Evolutionary conservation across 2,888 invertebrate genomes (phyloP).

Genomic region (Colostygia pectinataria): DNA sequence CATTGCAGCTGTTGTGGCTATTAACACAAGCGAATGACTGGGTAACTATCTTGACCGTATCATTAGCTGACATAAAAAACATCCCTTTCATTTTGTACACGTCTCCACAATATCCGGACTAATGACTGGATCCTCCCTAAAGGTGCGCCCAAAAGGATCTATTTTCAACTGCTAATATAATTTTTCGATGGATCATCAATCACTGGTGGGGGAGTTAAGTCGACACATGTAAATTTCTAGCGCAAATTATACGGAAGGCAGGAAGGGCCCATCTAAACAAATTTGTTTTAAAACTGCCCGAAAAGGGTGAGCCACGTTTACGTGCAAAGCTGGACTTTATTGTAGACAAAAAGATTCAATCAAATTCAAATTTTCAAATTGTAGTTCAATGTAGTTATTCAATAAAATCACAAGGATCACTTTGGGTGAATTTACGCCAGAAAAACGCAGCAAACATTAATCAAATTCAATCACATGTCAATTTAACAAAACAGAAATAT

Average conservation of each 20-base stretch:
- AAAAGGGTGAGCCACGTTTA: conserved; percentile 25
- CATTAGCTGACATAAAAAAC: not conserved
- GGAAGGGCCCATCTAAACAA: conserved; percentile 33
- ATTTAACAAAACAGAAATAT: too few relatives aligned
- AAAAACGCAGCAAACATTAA: too few relatives aligned
- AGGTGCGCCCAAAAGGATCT: conserved; percentile 27
- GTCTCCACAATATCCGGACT: conserved; percentile 12
- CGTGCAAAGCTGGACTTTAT: conserved; percentile 6
- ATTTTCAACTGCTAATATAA: conserved; percentile 55
- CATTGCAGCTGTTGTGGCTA: too few relatives aligned
- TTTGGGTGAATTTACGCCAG: too few relatives aligned
- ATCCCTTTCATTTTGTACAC: not conserved
- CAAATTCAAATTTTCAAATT: too few relatives aligned
- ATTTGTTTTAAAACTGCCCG: conserved; percentile 40
- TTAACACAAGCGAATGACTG: too few relatives aligned
- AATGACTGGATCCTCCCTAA: conserved; percentile 17
- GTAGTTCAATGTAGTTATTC: too few relatives aligned
- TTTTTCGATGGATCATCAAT: conserved; percentile 73
- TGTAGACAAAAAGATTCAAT: too few relatives aligned
- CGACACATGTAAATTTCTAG: conserved; percentile 78
- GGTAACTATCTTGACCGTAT: too few relatives aligned
- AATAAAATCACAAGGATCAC: too few relatives aligned
- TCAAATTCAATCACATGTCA: too few relatives aligned
- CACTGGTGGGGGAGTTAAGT: conserved; percentile 72
- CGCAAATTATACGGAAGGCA: conserved; percentile 68